Base-by-base conservation (phyloP, 2,113 vertebrate genomes). In the Anoura caudifer region DNA sequence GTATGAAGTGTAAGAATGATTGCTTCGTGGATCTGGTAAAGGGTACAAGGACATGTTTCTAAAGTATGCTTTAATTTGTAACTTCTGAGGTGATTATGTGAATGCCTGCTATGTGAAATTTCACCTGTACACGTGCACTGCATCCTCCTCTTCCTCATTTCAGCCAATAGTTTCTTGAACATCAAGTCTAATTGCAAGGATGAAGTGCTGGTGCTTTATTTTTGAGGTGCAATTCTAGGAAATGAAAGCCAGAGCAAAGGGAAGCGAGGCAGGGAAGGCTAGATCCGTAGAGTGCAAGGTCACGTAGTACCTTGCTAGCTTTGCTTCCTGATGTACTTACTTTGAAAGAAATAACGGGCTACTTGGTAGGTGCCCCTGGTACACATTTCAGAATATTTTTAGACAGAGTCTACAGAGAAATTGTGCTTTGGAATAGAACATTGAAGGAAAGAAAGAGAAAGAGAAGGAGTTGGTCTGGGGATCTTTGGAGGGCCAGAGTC, bases 51-150 rank as follows among this genome's bases (percentile, higher is more conserved):
- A 43, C 31, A 70, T 79, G 1, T 7, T 41, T n/a, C 43, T 41
- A 45, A 95, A 70, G 3, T 28, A 33, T 38, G 38, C 26, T 54
- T 56, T 86, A 36, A n/a, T 56, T 50, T 96, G 92, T 77, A 82
- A 63, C 56, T 54, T 38, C 9, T 19, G 22, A 54, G 7, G 45
- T n/a, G 41, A 67, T 73, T 45, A 12, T 6, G 8, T 33, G 38
- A 22, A 22, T 33, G 26, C 61, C 56, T 77, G 47, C 26, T 82
- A 2, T 75, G 14, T 63, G 81, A 65, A 90, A 72, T 54, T 38
- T 79, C 73, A 69, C 2, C 43, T 19, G 8, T 38, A 7, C n/a
- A 4, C 31, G 7, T 28, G 4, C n/a, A 63, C 38, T 61, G 65
- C 14, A 11, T 11, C 24, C 24, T 75, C 12, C 7, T 83, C 38